Evolutionary conservation across 2,113 vertebrate genomes (phyloP).

Genomic region (Podarcis muralis): DNA sequence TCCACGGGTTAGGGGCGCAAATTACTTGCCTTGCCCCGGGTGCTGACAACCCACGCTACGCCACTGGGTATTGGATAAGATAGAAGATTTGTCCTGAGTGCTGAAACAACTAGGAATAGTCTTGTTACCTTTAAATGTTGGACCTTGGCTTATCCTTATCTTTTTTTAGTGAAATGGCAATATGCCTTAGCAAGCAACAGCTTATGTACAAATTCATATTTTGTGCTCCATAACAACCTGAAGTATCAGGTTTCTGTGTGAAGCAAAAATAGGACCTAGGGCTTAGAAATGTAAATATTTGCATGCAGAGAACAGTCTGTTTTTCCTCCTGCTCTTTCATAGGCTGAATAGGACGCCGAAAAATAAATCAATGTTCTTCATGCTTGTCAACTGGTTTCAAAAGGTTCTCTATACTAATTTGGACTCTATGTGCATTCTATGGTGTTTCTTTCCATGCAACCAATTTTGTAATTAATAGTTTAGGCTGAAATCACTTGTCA

Average conservation of each 20-base stretch:
- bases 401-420: not conserved
- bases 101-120: not conserved
- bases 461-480: not conserved
- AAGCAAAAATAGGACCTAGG: not conserved
- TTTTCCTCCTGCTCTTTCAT: not conserved
- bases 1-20: no score
- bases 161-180: not conserved
- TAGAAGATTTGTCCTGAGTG: not conserved
- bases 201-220: not conserved
- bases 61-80: not conserved
- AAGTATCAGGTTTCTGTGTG: not conserved
- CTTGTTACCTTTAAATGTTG: not conserved
- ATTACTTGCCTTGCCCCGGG: no score
- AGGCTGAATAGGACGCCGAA: not conserved
- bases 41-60: no score
- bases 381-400: not conserved
- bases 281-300: slow-evolving; percentile 20
- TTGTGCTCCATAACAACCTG: not conserved
- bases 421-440: not conserved
- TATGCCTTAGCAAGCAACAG: not conserved
- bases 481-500: not conserved
- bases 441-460: not conserved
- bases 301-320: not conserved
- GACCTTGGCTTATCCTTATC: not conserved
- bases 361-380: not conserved